These are phyloP conservation scores for Tragelaphus strepsiceros DNA, from an alignment of 2,113 vertebrate genomes.

Conservation along the genomic window DNA sequence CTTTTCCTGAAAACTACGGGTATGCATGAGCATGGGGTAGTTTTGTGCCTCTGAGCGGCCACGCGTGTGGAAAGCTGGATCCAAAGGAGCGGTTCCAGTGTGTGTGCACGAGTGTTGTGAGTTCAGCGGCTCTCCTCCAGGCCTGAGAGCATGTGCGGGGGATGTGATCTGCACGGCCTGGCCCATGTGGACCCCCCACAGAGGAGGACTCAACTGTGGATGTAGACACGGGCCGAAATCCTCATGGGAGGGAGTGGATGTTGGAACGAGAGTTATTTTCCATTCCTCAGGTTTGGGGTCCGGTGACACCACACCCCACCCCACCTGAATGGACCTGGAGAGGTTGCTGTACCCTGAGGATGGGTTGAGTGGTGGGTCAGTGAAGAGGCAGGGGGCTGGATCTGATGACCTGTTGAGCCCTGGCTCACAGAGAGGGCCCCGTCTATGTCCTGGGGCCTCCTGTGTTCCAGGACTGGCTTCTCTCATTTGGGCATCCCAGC, in stretches of 20 bases:
- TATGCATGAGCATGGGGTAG: too few relatives aligned
- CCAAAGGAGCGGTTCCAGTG: not conserved
- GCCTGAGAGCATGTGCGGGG: not conserved
- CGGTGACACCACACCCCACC: rapidly evolving
- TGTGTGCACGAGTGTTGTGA: not conserved
- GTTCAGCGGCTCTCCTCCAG: not conserved
- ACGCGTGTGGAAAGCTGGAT: not conserved
- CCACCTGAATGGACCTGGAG: too few relatives aligned
- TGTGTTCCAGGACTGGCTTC: not conserved
- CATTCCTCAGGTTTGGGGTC: not conserved
- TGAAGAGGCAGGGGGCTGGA: not conserved
- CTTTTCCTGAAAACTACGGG: not conserved
- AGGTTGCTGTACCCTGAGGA: not conserved
- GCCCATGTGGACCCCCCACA: too few relatives aligned
- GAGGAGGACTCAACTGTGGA: not conserved
- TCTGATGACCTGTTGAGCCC: not conserved
- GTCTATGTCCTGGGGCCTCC: rapidly evolving
- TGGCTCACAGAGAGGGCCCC: rapidly evolving
- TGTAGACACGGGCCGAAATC: not conserved
- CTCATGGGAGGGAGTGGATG: not conserved
- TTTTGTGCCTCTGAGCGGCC: not conserved
- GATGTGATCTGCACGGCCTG: rapidly evolving
- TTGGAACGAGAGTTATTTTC: not conserved
- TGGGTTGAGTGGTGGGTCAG: not conserved
- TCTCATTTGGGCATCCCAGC: not conserved